Evolutionary conservation across 2,888 invertebrate genomes (phyloP), one percentile per base, ranked within the genome.

Genomic region (Lasiommata megera): DNA sequence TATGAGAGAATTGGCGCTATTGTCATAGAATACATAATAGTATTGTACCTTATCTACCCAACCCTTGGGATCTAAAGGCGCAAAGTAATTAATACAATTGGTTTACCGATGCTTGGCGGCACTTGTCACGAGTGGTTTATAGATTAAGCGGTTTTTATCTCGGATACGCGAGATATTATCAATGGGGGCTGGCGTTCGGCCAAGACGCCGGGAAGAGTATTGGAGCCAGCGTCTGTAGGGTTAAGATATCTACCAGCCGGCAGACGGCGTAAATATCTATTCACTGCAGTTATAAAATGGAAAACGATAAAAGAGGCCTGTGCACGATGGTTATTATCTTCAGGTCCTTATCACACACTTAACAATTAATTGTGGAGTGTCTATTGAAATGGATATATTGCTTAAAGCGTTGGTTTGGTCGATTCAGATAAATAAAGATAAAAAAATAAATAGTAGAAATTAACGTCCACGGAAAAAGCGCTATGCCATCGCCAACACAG

Each of bases 141-240:
- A 67, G 71, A 69, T 70, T 69, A 73, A 69, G 69, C 66, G 66
- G 72, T 77, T 82, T 80, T 80, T 82, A 78, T 82, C 80, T 76
- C 72, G 72, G 76, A 74, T 72, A 68, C 69, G 69, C 66, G 68
- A 69, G 77, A 79, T 82, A 76, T 79, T 84, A 82, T 83, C 80
- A 77, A 73, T 74, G 74, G 70, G 68, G 31, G 71, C 69, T 88
- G 88, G 88, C 80, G 61, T 29, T 56, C 51, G 18, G 81, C 88
- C 88, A 88, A 81, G 59, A 67, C 66, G 68, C 63, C 66, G 44
- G 40, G 31, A 53, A 44, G 68, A 69, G 71, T 66, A 70, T 72
- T 69, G 70, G 72, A 68, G 68, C 65, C 70, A 64, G 72, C 68
- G 72, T 72, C 69, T 67, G 65, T 37, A 51, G 34, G 37, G 56